Evolutionary conservation across 92 coral and sea anemone species (phyloP).

Genomic region (Isaurus tuberculatus): DNA sequence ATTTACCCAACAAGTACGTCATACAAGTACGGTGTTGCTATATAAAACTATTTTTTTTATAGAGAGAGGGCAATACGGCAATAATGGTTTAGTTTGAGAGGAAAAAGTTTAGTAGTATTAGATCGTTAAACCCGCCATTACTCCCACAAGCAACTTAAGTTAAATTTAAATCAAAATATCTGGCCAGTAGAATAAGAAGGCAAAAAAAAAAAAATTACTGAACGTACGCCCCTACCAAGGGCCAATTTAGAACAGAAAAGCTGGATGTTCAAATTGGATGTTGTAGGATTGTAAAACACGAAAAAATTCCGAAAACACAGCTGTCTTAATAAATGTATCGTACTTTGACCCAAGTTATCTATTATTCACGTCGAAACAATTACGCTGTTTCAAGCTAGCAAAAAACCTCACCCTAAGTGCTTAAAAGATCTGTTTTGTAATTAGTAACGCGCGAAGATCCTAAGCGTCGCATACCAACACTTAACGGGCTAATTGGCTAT

Average conservation of each 20-base stretch:
- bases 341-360: slow-evolving; percentile 2
- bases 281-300: not conserved
- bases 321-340: not conserved
- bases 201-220: too few relatives aligned
- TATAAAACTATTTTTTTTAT: too few relatives aligned
- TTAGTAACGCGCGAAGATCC: not conserved
- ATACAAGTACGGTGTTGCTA: not conserved
- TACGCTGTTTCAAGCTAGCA: not conserved
- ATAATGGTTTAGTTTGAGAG: not conserved
- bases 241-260: not conserved
- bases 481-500: too few relatives aligned
- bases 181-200: not conserved
- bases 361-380: not conserved
- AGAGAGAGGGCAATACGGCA: not conserved
- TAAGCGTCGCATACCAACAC: not conserved
- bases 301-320: not conserved
- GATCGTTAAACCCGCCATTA: not conserved
- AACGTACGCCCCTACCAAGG: not conserved
- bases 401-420: not conserved
- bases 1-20: not conserved
- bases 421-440: not conserved
- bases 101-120: not conserved
- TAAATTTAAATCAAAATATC: not conserved
- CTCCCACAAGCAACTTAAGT: not conserved
- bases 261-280: not conserved